Conservation (phyloP, 2,797 vertebrate species). For the Pipistrellus nathusii region DNA sequence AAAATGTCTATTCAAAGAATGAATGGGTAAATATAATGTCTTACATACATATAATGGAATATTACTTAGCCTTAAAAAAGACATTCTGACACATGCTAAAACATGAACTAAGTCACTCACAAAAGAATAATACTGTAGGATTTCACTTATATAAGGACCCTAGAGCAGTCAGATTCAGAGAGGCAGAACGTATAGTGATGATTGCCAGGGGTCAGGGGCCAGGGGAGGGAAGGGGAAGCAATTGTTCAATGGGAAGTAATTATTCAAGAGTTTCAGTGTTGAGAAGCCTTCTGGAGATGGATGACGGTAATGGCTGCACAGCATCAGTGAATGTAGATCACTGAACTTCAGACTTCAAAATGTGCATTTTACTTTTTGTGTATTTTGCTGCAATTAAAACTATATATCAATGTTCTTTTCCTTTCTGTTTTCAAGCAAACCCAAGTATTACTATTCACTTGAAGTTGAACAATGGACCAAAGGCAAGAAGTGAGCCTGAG, state of each 20-base stretch:
- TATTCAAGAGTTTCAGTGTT: background rate
- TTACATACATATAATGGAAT: background rate
- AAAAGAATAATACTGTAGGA: background rate
- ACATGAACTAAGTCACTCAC: background rate
- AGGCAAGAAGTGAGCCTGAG: background rate
- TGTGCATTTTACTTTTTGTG: background rate
- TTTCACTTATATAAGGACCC: background rate
- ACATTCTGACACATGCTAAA: background rate
- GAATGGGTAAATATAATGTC: background rate
- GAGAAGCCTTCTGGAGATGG: background rate
- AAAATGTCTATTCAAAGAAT: too few relatives aligned
- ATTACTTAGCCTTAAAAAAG: background rate
- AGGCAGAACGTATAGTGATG: background rate
- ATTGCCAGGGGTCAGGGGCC: background rate
- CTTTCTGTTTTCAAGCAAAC: background rate
- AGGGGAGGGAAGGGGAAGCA: background rate
- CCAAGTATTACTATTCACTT: background rate
- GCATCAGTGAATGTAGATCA: too few relatives aligned
- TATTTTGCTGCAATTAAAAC: background rate
- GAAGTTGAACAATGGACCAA: background rate
- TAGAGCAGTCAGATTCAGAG: background rate
- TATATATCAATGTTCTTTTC: background rate
- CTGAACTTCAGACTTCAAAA: background rate
- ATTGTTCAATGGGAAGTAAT: background rate
- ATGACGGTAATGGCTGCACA: background rate